Base-by-base conservation (phyloP, 2,113 vertebrate genomes). In the Ardeotis arabs region DNA sequence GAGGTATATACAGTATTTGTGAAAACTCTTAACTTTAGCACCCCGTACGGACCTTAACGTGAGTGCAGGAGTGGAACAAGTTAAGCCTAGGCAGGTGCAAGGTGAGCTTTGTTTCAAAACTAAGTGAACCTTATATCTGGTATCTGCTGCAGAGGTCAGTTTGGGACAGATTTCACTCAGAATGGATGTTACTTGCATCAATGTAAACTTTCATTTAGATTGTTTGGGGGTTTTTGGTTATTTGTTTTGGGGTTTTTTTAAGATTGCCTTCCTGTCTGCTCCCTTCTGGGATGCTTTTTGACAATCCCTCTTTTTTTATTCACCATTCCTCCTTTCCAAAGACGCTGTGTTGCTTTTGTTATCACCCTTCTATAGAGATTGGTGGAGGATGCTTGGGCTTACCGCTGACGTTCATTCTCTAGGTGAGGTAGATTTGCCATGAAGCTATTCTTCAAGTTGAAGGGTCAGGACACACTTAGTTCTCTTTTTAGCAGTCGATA, bases 1-100 rank as follows among this genome's bases (percentile, higher is more conserved):
- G 97, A 97, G 99, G 99, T 99, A 99, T 76, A 97, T 97, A 96
- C 91, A 96, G 93, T 92, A 97, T 97, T 94, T 96, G 69, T 78
- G 84, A 69, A 74, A 84, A 84, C 84, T 84, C 91, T 96, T 96
- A 95, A 96, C 95, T 96, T 96, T 94, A 97, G 95, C 95, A 84
- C 60, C 94, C 91, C 60, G 1, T 92, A 95, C n/a, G 94, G 97
- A 97, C 96, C 95, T 97, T 96, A 91, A 97, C 87, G 74, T 97
- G 93, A 96, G 89, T 94, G 90, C 93, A 94, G 91, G 95, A 95
- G 97, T 94, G 91, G 95, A 93, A 95, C 78, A 81, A 95, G 72
- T 86, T 97, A 97, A 96, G 67, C 84, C 87, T 97, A 96, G 96
- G 96, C 95, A 96, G 96, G 94, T 93, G 89, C 59, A 79, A 95